These are phyloP conservation scores for Mesocentrotus franciscanus DNA, from an alignment of 53 echinoderm and acorn worm species.

Conservation along the genomic window DNA sequence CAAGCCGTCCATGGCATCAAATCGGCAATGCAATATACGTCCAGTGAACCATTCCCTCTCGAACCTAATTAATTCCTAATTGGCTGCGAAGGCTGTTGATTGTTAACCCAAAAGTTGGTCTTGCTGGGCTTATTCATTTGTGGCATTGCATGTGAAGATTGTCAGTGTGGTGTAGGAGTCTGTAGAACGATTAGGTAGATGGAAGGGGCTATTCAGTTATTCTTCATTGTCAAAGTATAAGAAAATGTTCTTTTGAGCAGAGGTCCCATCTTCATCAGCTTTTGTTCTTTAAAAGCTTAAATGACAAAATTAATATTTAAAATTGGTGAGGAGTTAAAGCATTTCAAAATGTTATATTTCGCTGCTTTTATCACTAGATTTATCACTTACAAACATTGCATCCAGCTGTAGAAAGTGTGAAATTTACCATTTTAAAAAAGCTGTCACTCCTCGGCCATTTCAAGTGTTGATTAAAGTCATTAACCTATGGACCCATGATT, in stretches of 20 bases:
- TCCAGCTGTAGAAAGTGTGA: background rate
- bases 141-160: conserved; percentile 24
- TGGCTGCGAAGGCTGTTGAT: conserved; percentile 56
- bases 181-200: background rate
- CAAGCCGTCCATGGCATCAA: conserved; percentile 39
- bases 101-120: conserved; percentile 17
- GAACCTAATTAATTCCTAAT: conserved; percentile 65
- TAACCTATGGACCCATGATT: too few species aligned
- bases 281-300: too few species aligned
- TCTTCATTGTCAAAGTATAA: background rate
- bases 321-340: too few species aligned
- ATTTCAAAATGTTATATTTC: too few species aligned
- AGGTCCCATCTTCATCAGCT: too few species aligned
- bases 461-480: too few species aligned
- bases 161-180: background rate
- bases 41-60: conserved; percentile 25
- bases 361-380: too few species aligned
- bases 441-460: too few species aligned
- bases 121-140: conserved; percentile 51
- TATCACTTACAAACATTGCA: too few species aligned
- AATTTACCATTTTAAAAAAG: background rate
- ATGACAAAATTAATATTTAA: too few species aligned
- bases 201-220: background rate
- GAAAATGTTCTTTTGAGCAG: background rate
- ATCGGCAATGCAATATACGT: conserved; percentile 33